Evolutionary conservation across 35 echinoderm and acorn worm genomes (phyloP).

Genomic region (Apostichopus californicus): DNA sequence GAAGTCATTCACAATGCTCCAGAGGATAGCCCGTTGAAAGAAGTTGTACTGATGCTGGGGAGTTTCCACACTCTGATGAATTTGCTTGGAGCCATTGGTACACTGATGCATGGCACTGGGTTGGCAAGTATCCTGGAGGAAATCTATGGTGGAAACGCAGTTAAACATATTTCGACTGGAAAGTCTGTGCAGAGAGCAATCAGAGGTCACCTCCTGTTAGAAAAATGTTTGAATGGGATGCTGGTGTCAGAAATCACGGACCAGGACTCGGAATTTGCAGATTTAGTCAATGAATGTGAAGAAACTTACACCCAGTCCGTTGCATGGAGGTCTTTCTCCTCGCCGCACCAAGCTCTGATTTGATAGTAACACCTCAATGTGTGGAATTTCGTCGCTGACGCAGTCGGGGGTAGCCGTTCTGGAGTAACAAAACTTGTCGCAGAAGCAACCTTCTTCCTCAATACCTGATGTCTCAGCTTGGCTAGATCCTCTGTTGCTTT

Average conservation of each 20-base stretch:
- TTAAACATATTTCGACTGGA: slow-evolving; percentile 66
- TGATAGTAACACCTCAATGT: too few species aligned
- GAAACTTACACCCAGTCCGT: neutral
- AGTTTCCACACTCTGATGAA: slow-evolving; percentile 34
- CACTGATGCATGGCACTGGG: slow-evolving; percentile 54
- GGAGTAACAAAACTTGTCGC: neutral
- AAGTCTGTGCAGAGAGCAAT: slow-evolving; percentile 68
- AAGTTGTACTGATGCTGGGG: too few species aligned
- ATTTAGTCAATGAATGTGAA: too few species aligned
- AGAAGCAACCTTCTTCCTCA: neutral
- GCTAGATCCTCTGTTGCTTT: neutral
- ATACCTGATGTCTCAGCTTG: slow-evolving; percentile 5
- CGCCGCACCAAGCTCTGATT: too few species aligned
- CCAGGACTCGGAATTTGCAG: too few species aligned
- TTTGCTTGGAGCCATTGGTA: slow-evolving; percentile 57
- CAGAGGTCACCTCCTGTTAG: slow-evolving; percentile 66
- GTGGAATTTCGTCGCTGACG: too few species aligned
- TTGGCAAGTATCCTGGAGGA: slow-evolving; percentile 35
- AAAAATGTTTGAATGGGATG: slow-evolving; percentile 51
- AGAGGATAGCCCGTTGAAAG: slow-evolving; percentile 34
- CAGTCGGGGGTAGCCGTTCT: too few species aligned
- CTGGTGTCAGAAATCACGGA: slow-evolving; percentile 1
- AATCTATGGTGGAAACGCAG: slow-evolving; percentile 67
- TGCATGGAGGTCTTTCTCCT: too few species aligned
- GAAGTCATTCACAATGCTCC: slow-evolving; percentile 53